Base-by-base conservation (phyloP, 2,113 vertebrate species). In the Pseudorhombus dupliciocellatus region DNA sequence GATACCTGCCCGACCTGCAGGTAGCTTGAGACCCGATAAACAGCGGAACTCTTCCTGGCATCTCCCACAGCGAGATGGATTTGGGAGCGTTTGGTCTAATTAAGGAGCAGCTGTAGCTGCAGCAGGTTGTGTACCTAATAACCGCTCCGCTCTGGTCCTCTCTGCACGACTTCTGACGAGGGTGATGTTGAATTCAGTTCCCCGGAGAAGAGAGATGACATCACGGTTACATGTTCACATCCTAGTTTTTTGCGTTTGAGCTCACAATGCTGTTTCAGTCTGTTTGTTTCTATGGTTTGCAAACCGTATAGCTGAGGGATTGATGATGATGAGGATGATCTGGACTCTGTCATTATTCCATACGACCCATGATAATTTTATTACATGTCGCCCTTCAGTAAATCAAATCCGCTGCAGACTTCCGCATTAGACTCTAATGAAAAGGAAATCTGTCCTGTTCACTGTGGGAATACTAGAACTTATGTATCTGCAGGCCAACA, bases 61-160 rank as follows among this genome's bases (percentile, higher is more conserved):
- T 77, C 80, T 85, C 52, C 24, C 70, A 26, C 65, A 52, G 62
- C 20, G 52, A 66, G 62, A 31, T 64, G 42, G 50, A 28, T 60
- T 68, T 73, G 62, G 70, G 67, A 77, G 65, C 71, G 60, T 84
- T 77, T 68, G 67, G 73, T 71, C 70, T 70, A 84, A 68, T 89
- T 84, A 85, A 71, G 65, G 37, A 57, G 58, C 59, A 67, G 66
- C 82, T 74, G 75, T n/a, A 7, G 68, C 62, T 37, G 7, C 14
- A 21, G 51, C 53, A 50, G 51, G 9, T 76, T 55, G 48, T 72
- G 42, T 66, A 50, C 30, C 26, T 56, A 34, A 75, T 79, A 76
- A 31, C 50, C 16, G 24, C 73, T 60, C n/a, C 72, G 70, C 63
- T 71, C 57, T 20, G 42, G 42, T 46, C 66, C 55, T 67, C 51